Evolutionary conservation across 64 coral and sea anemone species (phyloP).

Genomic region (Pachyseris speciosa): DNA sequence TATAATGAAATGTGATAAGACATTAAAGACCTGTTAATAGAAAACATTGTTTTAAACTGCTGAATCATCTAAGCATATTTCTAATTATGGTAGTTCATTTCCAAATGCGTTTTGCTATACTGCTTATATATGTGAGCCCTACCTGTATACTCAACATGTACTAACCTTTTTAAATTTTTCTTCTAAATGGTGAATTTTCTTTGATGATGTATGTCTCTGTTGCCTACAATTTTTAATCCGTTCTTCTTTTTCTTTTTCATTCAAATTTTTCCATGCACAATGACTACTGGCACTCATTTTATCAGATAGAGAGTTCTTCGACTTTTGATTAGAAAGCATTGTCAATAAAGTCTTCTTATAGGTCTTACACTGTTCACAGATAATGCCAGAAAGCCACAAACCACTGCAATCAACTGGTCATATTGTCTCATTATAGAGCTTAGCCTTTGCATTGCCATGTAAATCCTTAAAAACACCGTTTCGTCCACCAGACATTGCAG

Average conservation of each 20-base stretch:
- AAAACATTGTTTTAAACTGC: too few relatives aligned
- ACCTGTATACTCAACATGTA: not conserved
- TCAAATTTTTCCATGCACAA: not conserved
- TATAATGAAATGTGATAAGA: too few relatives aligned
- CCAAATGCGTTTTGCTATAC: not conserved
- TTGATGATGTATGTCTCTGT: not conserved
- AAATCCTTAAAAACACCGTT: not conserved
- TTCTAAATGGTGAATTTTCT: not conserved
- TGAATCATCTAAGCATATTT: too few relatives aligned
- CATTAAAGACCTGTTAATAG: too few relatives aligned
- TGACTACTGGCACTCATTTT: not conserved
- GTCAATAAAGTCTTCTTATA: slow-evolving; percentile 1
- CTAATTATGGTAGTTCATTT: too few relatives aligned
- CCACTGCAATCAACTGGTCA: not conserved
- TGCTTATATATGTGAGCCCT: not conserved
- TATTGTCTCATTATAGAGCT: not conserved
- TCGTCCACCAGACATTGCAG: not conserved
- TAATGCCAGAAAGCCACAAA: not conserved
- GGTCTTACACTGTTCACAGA: not conserved
- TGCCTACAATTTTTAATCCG: not conserved
- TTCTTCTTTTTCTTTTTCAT: slow-evolving; percentile 11
- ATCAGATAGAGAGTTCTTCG: not conserved
- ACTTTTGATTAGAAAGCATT: slow-evolving; percentile 7
- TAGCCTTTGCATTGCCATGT: not conserved
- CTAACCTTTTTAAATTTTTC: not conserved